A percentile compares a stretch with the other conserved stretches of the same genome.
Conservation (phyloP, 2,888 invertebrate species). For the Helleia helle region DNA sequence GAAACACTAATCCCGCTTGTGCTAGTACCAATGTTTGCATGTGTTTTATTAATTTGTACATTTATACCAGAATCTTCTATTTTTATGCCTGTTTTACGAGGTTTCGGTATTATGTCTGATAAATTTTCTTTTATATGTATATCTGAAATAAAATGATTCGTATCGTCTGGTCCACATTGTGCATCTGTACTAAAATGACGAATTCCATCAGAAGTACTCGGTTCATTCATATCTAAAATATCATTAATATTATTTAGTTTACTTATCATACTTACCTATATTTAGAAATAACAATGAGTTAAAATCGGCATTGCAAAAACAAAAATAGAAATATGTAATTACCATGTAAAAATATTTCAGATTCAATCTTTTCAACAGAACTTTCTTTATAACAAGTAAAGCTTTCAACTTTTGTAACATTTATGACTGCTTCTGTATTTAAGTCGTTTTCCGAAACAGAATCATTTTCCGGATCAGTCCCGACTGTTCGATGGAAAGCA, state of each 20-base stretch:
- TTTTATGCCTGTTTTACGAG: slow-evolving; percentile 34
- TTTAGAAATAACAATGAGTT: background rate
- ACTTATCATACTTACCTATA: background rate
- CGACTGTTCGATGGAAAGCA: slow-evolving; percentile 37
- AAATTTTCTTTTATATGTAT: slow-evolving; percentile 37
- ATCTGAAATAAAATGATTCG: slow-evolving; percentile 24
- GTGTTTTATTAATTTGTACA: slow-evolving; percentile 18
- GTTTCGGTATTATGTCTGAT: slow-evolving; percentile 30
- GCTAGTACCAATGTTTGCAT: slow-evolving; percentile 33
- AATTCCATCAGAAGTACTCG: slow-evolving; percentile 63
- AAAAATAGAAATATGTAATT: slow-evolving; percentile 15
- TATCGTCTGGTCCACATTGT: slow-evolving; percentile 54
- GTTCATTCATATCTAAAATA: slow-evolving; percentile 57
- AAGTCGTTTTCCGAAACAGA: slow-evolving; percentile 28
- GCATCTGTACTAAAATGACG: slow-evolving; percentile 50
- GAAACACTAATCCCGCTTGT: slow-evolving; percentile 15
- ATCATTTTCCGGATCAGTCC: slow-evolving; percentile 33
- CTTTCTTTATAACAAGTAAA: slow-evolving; percentile 27
- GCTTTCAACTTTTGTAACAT: slow-evolving; percentile 32
- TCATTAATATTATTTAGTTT: background rate
- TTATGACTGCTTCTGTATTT: slow-evolving; percentile 28
- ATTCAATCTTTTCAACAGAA: slow-evolving; percentile 32
- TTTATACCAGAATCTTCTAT: slow-evolving; percentile 32
- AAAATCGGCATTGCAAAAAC: background rate
- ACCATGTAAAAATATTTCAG: slow-evolving; percentile 55